phyloP scores from a whole-genome alignment of 1,140 invertebrate species.

The Drosophila nebulosa region DNA sequence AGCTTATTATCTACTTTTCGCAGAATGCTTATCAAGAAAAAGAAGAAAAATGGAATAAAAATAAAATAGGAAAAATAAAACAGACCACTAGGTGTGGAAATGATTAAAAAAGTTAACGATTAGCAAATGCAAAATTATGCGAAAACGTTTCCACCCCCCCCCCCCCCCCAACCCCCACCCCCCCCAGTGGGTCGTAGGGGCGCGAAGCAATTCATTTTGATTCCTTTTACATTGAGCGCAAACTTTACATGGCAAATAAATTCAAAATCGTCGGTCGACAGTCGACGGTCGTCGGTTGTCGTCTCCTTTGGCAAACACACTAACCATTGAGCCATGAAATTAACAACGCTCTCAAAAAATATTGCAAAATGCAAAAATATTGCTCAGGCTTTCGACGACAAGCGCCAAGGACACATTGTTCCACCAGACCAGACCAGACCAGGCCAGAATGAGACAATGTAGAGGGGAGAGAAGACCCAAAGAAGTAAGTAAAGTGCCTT shows the following conservation, averaged over 20 bases:
- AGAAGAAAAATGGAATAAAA: not conserved
- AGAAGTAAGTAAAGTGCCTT: not conserved
- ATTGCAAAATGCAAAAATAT: conserved; percentile 74
- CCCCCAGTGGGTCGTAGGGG: not conserved
- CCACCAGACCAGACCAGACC: no score
- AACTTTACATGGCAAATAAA: conserved; percentile 9
- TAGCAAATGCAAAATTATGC: conserved; percentile 71
- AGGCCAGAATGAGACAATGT: conserved; percentile 22
- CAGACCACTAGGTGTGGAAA: conserved; percentile 45
- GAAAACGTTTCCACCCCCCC: not conserved
- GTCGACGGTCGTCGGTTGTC: not conserved
- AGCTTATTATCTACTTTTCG: conserved; percentile 62
- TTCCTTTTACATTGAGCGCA: conserved; percentile 12
- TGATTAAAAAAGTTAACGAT: conserved; percentile 72
- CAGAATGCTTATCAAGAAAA: conserved; percentile 19
- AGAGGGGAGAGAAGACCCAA: not conserved
- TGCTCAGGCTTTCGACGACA: conserved; percentile 31
- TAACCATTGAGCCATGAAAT: conserved; percentile 65
- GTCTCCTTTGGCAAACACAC: conserved; percentile 24
- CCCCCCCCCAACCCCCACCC: not conserved
- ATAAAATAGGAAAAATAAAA: not conserved
- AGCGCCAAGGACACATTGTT: conserved; percentile 34
- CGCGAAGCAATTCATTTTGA: conserved; percentile 37
- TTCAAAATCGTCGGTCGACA: not conserved
- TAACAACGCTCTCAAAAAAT: conserved; percentile 72